Conservation (phyloP, 2,888 invertebrate species). For the Empis livida region DNA sequence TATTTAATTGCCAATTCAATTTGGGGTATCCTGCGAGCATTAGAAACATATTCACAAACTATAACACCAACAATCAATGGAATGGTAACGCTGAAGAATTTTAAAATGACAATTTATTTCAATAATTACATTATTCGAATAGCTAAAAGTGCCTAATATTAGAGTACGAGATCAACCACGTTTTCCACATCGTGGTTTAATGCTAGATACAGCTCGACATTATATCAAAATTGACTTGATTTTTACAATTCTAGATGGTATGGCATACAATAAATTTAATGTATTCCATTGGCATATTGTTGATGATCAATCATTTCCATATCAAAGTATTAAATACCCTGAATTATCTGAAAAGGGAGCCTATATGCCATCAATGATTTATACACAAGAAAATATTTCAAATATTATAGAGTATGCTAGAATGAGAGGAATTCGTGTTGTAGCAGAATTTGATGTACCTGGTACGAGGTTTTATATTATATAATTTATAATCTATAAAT, state of each 20-base stretch:
- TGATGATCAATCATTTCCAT: constrained; percentile 89
- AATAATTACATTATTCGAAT: constrained; percentile 35
- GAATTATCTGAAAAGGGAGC: constrained; percentile 63
- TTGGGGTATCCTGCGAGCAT: constrained; percentile 76
- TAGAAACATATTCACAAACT: constrained; percentile 78
- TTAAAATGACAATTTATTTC: background rate
- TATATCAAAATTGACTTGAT: too few species aligned
- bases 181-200: constrained; percentile 67
- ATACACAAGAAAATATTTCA: constrained; percentile 48
- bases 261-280: constrained; percentile 85
- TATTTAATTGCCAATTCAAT: constrained; percentile 37
- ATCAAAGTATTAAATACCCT: constrained; percentile 64
- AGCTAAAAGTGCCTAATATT: constrained; percentile 46
- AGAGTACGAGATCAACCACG: constrained; percentile 64
- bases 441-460: constrained; percentile 86
- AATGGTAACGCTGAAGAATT: constrained; percentile 13
- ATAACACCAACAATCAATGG: constrained; percentile 31
- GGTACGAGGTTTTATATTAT: constrained; percentile 32
- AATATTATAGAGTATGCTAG: constrained; percentile 64
- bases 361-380: constrained; percentile 49
- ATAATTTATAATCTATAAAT: too few species aligned
- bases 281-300: constrained; percentile 93
- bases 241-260: too few species aligned
- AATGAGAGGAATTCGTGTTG: constrained; percentile 68
- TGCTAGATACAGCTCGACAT: constrained; percentile 81